Percentiles rank a stretch among this genome's conserved stretches.
These are phyloP conservation scores for Phymatocera aterrima DNA, from an alignment of 2,888 invertebrate genomes.

Conservation along the genomic window DNA sequence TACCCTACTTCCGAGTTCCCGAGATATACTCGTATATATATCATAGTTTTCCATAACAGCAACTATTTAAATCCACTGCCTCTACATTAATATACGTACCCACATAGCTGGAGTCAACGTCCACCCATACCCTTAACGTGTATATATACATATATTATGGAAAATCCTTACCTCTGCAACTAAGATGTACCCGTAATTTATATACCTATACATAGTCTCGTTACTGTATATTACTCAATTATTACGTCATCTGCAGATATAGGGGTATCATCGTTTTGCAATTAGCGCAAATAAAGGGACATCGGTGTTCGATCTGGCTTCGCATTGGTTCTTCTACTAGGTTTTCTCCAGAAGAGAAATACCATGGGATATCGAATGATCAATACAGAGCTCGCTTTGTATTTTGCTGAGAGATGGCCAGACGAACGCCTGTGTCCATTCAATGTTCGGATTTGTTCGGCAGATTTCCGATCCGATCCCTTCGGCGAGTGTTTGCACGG, in stretches of 20 bases:
- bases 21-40: neutral
- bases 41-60: slow-evolving; percentile 2
- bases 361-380: neutral
- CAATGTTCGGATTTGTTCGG: slow-evolving; percentile 22
- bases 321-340: neutral
- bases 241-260: neutral
- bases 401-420: neutral
- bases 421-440: neutral
- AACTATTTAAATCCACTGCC: neutral
- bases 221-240: neutral
- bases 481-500: slow-evolving; percentile 10
- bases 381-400: neutral
- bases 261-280: neutral
- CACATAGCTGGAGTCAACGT: neutral
- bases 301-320: slow-evolving; percentile 17
- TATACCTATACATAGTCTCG: neutral
- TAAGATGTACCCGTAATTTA: neutral
- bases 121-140: too few species aligned
- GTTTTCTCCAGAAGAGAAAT: neutral
- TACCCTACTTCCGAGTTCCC: neutral
- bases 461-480: neutral
- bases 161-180: slow-evolving; percentile 25
- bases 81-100: neutral
- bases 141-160: neutral
- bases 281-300: too few species aligned